Evolutionary conservation across 1,140 invertebrate genomes (phyloP), one percentile per base, ranked within the genome.

Genomic region (Hyphantria cunea): DNA sequence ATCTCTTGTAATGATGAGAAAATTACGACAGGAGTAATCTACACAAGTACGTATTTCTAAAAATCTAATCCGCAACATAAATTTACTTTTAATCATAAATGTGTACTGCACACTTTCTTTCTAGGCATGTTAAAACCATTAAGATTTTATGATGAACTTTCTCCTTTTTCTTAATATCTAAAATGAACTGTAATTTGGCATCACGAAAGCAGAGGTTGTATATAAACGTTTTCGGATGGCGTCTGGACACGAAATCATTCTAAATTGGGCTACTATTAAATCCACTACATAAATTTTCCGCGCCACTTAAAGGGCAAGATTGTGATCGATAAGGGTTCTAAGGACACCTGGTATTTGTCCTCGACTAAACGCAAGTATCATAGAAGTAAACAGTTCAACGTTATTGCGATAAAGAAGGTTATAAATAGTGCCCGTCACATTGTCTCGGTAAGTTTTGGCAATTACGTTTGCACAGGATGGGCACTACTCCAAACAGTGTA

Each of bases 221-320:
- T 37, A 37, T 10, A 37, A 37, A 37, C 2, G 2, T 11, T 37
- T 37, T 10, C 17, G 17, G 17, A 25, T 25, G 17, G 17, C 17
- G 1, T 2, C 34, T 37, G 34, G 34, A 45, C 33, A 11, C 17
- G 10, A 51, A 47, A 56, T 31, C 17, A 12, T 17, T 31, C 32
- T 15, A 41, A 32, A 56, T 33, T 25, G 15, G n/a, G 11, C 10
- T 25, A 31, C 42, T 33, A 47, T 33, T 45, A 45, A 55, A 34
- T 31, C 32, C 3, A 34, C 45, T 56, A 56, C 42, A 56, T 56
- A 47, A 51, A 15, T 14, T 11, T 56, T 47, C 41, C 53, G 53
- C 42, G 8, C 13, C 39, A 25, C 17, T 45, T 33, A 42, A 47
- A 56, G 42, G 53, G 13, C 53, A 47, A 34, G 52, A 32, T 44